Conservation (phyloP, 2,113 vertebrate species). For the Salvator merianae region DNA sequence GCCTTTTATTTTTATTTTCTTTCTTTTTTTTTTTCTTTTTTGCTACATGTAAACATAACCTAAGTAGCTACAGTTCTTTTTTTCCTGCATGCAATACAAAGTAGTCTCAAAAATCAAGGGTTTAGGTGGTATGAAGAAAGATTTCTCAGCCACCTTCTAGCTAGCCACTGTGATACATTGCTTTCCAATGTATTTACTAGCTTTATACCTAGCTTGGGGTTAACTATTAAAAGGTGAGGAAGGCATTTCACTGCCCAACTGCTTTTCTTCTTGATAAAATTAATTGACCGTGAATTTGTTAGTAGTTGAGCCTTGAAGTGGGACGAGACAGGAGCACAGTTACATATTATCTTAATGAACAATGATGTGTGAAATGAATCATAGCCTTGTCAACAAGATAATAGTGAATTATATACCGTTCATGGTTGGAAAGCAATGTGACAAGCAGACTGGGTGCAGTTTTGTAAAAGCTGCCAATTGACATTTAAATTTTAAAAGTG, state of each 20-base stretch:
- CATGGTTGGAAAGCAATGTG: slow-evolving; percentile 43
- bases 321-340: slow-evolving; percentile 50
- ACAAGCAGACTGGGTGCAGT: slow-evolving; percentile 28
- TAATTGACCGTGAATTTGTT: slow-evolving; percentile 68
- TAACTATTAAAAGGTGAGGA: slow-evolving; percentile 47
- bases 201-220: slow-evolving; percentile 37
- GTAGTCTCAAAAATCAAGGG: too few species aligned
- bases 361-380: slow-evolving; percentile 69
- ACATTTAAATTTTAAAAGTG: slow-evolving; percentile 47
- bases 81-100: too few species aligned
- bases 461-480: slow-evolving; percentile 48
- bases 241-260: slow-evolving; percentile 32
- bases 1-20: too few species aligned
- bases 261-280: slow-evolving; percentile 49
- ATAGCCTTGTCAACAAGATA: slow-evolving; percentile 70
- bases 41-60: too few species aligned
- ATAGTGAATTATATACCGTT: slow-evolving; percentile 63
- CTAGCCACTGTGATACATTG: neutral
- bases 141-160: neutral
- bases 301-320: slow-evolving; percentile 61
- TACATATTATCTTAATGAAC: slow-evolving; percentile 73
- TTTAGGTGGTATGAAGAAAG: too few species aligned
- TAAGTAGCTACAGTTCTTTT: too few species aligned
- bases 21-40: too few species aligned
- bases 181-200: slow-evolving; percentile 33